A percentile compares a stretch with the other conserved stretches of the same genome.
Conservation (phyloP, 2,797 vertebrate genomes). For the Oreochromis mossambicus region DNA sequence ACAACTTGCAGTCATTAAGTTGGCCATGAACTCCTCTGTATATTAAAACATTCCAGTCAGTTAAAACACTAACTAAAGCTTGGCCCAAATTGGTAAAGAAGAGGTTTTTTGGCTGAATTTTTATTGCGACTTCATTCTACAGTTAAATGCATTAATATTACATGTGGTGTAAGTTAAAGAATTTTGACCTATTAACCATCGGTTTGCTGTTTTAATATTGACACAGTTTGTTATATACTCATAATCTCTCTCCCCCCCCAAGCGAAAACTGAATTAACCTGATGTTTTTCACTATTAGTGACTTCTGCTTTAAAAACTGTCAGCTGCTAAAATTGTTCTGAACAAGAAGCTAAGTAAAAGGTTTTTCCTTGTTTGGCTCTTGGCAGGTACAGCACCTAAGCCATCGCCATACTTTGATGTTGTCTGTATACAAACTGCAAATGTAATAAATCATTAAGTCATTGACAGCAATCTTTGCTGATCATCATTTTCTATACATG, state of each 20-base stretch:
- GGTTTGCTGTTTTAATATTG: neutral
- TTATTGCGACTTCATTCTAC: neutral
- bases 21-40: neutral
- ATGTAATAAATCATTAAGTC: conserved; percentile 30
- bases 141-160: neutral
- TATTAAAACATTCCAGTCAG: neutral
- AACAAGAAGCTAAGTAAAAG: neutral
- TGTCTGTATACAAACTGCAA: conserved; percentile 44
- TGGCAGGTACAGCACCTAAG: conserved; percentile 17
- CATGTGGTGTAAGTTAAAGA: neutral
- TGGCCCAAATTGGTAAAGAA: neutral
- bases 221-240: neutral
- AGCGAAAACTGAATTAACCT: neutral
- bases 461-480: conserved; percentile 2
- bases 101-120: fast-evolving
- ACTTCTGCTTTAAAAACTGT: neutral
- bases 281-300: neutral
- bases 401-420: conserved; percentile 35
- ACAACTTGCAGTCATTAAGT: neutral
- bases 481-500: conserved; percentile 13
- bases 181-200: neutral
- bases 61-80: neutral
- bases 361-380: neutral
- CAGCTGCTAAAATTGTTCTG: neutral
- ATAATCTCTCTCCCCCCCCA: neutral